Percentiles rank a stretch among this genome's conserved stretches.
Evolutionary conservation across 1,140 invertebrate species (phyloP).

Genomic region (Anastrepha obliqua): DNA sequence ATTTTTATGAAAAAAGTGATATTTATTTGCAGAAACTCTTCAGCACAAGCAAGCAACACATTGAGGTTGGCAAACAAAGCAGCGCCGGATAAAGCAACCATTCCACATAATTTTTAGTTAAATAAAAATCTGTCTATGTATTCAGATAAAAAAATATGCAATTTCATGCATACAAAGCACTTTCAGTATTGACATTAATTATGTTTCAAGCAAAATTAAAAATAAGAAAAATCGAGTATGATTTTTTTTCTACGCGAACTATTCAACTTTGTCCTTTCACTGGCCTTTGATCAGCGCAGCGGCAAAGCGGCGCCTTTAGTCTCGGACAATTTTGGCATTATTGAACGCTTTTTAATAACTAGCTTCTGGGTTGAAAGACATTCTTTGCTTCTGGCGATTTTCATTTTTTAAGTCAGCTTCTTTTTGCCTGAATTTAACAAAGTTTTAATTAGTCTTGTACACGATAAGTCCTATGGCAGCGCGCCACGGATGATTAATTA

Average conservation of each 20-base stretch:
- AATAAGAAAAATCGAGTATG: not conserved
- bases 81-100: too few relatives aligned
- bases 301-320: constrained; percentile 1
- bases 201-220: not conserved
- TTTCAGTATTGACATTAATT: not conserved
- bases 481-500: constrained; percentile 29
- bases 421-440: constrained; percentile 40
- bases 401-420: not conserved
- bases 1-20: too few relatives aligned
- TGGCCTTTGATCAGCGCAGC: constrained; percentile 26
- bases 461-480: constrained; percentile 5
- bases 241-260: constrained; percentile 5
- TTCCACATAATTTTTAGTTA: not conserved
- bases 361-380: constrained; percentile 7
- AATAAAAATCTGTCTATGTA: not conserved
- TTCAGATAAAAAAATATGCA: not conserved
- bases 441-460: constrained; percentile 47
- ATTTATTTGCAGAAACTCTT: too few relatives aligned
- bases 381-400: constrained; percentile 21
- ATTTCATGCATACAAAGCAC: not conserved
- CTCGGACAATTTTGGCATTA: constrained; percentile 33
- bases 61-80: too few relatives aligned
- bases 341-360: constrained; percentile 37
- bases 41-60: too few relatives aligned
- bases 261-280: not conserved